These are phyloP conservation scores for Streblospio benedicti DNA, from an alignment of 1,140 invertebrate genomes.

Conservation along the genomic window DNA sequence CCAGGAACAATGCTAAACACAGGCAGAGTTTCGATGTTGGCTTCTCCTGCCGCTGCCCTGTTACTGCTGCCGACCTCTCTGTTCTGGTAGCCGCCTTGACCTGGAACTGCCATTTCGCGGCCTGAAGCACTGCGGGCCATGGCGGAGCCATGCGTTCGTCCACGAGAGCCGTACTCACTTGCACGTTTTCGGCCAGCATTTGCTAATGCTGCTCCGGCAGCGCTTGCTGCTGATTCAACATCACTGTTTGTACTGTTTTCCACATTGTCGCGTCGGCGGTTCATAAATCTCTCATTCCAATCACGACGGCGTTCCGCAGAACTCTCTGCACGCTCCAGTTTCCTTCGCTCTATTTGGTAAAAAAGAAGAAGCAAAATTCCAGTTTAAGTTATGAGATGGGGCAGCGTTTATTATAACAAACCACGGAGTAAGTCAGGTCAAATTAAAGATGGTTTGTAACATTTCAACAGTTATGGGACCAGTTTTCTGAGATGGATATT, in stretches of 20 bases:
- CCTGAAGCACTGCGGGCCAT: not conserved
- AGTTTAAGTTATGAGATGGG: too few relatives aligned
- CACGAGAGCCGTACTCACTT: not conserved
- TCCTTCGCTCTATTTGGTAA: slow-evolving; percentile 70
- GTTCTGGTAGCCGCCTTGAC: too few relatives aligned
- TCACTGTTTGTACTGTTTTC: not conserved
- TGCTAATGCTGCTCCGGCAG: not conserved
- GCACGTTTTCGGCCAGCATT: not conserved
- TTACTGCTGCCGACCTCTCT: too few relatives aligned
- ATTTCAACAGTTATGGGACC: too few relatives aligned
- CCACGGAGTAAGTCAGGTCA: too few relatives aligned
- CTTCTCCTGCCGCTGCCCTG: too few relatives aligned
- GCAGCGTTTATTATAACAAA: too few relatives aligned
- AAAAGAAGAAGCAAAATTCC: too few relatives aligned
- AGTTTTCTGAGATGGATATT: too few relatives aligned
- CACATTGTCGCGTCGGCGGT: slow-evolving; percentile 15
- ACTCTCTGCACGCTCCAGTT: slow-evolving; percentile 69
- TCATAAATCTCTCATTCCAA: slow-evolving; percentile 40
- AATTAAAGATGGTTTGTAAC: too few relatives aligned
- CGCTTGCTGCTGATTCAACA: not conserved
- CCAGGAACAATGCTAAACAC: too few relatives aligned
- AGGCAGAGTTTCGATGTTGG: too few relatives aligned
- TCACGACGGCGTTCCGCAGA: slow-evolving; percentile 49
- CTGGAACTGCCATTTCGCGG: not conserved
- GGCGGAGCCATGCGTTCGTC: not conserved